These are phyloP conservation scores for Papilio gigon DNA, from an alignment of 2,888 invertebrate genomes.

Conservation along the genomic window DNA sequence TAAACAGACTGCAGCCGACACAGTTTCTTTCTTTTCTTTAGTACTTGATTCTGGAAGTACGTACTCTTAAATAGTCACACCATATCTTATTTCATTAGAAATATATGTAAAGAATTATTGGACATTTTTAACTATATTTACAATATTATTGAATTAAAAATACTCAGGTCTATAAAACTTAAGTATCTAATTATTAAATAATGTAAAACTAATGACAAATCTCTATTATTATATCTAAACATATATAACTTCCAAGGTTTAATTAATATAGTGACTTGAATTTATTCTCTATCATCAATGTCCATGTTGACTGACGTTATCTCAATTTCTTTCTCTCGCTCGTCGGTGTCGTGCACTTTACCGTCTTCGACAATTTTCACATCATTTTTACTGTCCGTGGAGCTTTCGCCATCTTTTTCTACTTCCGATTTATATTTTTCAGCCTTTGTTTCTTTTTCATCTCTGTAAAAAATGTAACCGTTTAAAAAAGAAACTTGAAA, in stretches of 20 bases:
- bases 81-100: not conserved
- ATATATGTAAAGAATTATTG: not conserved
- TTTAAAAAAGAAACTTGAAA: not conserved
- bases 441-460: slow-evolving; percentile 54
- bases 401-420: slow-evolving; percentile 34
- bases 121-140: slow-evolving; percentile 13
- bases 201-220: slow-evolving; percentile 13
- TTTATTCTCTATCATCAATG: slow-evolving; percentile 51
- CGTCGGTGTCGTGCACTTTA: slow-evolving; percentile 26
- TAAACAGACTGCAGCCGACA: no score
- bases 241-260: not conserved
- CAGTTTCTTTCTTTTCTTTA: no score
- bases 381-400: slow-evolving; percentile 20
- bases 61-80: not conserved
- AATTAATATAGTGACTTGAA: not conserved
- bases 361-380: slow-evolving; percentile 29
- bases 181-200: slow-evolving; percentile 14
- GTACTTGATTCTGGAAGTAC: not conserved
- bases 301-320: slow-evolving; percentile 52
- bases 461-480: slow-evolving; percentile 45
- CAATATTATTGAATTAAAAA: slow-evolving; percentile 6
- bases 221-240: not conserved
- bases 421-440: slow-evolving; percentile 44
- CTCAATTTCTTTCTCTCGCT: slow-evolving; percentile 44
- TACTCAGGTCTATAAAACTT: slow-evolving; percentile 11